phyloP scores from a whole-genome alignment of 2,888 invertebrate genomes.

The Andricus quercusramuli region DNA sequence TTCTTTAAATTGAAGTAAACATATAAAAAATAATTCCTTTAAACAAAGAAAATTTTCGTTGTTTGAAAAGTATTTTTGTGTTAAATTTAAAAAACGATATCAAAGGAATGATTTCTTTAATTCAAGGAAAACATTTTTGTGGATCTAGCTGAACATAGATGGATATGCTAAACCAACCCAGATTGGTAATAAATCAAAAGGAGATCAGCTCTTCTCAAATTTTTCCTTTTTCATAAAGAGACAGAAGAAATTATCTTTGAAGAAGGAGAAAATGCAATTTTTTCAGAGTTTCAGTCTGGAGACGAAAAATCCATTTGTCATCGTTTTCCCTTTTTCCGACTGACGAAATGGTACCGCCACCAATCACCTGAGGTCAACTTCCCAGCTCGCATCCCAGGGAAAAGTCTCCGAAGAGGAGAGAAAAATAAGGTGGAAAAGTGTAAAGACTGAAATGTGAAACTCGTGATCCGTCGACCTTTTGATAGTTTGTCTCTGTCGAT shows the following conservation, averaged over 20 bases:
- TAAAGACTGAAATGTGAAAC: slow-evolving; percentile 35
- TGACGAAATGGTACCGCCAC: slow-evolving; percentile 17
- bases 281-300: neutral
- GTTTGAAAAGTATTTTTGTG: too few species aligned
- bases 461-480: slow-evolving; percentile 11
- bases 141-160: too few species aligned
- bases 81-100: too few species aligned
- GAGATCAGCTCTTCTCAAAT: neutral
- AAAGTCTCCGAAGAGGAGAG: slow-evolving; percentile 12
- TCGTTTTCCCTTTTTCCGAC: slow-evolving; percentile 30
- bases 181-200: neutral
- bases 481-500: slow-evolving; percentile 20
- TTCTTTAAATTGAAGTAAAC: too few species aligned
- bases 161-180: neutral
- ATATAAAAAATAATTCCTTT: too few species aligned
- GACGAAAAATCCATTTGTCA: slow-evolving; percentile 28
- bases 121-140: too few species aligned
- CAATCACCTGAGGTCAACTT: slow-evolving; percentile 28
- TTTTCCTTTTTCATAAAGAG: neutral
- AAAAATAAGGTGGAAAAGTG: slow-evolving; percentile 10
- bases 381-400: neutral
- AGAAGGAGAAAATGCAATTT: neutral
- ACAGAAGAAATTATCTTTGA: neutral
- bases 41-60: too few species aligned
- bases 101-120: too few species aligned